Evolutionary conservation across 2,888 invertebrate species (phyloP).

Genomic region (Lucinisca nassula): DNA sequence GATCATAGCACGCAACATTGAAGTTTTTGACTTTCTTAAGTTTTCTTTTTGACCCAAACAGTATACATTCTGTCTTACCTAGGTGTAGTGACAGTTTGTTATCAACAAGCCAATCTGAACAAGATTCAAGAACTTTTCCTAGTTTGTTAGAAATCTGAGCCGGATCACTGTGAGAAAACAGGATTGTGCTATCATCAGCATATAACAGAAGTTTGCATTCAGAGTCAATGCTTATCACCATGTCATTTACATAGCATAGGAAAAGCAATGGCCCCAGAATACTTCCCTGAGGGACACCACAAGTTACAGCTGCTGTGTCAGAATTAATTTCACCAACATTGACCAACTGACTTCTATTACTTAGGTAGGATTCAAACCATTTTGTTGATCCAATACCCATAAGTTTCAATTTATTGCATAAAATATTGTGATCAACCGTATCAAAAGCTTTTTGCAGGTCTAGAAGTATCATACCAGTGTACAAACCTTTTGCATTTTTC

Average conservation of each 20-base stretch:
- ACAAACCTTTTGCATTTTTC: too few species aligned
- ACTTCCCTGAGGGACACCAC: conserved; percentile 24
- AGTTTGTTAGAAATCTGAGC: background rate
- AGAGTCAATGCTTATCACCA: background rate
- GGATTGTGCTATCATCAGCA: conserved; percentile 29
- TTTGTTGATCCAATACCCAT: background rate
- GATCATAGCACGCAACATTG: background rate
- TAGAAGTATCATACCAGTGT: conserved; percentile 16
- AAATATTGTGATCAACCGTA: conserved; percentile 15
- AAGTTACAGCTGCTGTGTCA: background rate
- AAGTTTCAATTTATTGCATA: background rate
- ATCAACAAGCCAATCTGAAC: conserved; percentile 21
- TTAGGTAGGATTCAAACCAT: background rate
- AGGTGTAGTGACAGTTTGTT: conserved; percentile 19
- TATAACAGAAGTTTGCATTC: background rate
- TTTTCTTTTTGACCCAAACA: conserved; percentile 22
- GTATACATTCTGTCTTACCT: conserved; percentile 4
- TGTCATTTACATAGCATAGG: conserved; percentile 11
- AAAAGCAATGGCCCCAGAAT: conserved; percentile 8
- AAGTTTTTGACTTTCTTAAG: background rate
- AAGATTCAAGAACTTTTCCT: background rate
- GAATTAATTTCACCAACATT: background rate
- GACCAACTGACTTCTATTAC: background rate
- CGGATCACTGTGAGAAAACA: conserved; percentile 21
- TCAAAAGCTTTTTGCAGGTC: conserved; percentile 17